Evolutionary conservation across 2,888 invertebrate species (phyloP).

Genomic region (Dasypolia templi): DNA sequence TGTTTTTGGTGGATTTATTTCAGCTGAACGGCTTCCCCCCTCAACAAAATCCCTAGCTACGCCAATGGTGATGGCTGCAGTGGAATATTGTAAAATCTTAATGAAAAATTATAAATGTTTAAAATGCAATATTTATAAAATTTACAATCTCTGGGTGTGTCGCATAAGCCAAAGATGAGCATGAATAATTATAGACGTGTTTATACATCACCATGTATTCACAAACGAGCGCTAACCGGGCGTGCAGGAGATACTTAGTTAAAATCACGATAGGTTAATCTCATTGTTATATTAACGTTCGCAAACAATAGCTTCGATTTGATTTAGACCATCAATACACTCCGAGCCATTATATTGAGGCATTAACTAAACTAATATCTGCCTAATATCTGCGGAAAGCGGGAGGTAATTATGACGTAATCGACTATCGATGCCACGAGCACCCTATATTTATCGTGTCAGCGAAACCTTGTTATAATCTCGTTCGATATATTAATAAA

Average conservation of each 20-base stretch:
- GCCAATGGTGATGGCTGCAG: too few relatives aligned
- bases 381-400: slow-evolving; percentile 66
- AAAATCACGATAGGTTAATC: slow-evolving; percentile 66
- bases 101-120: slow-evolving; percentile 8
- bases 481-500: slow-evolving; percentile 49
- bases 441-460: slow-evolving; percentile 42
- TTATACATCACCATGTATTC: slow-evolving; percentile 37
- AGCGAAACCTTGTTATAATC: slow-evolving; percentile 49
- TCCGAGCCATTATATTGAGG: slow-evolving; percentile 70
- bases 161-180: slow-evolving; percentile 29
- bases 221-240: slow-evolving; percentile 24
- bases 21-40: too few relatives aligned
- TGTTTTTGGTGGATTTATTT: too few relatives aligned
- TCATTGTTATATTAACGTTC: slow-evolving; percentile 67
- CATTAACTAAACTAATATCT: slow-evolving; percentile 75
- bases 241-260: slow-evolving; percentile 49
- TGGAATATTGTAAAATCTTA: neutral
- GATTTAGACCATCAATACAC: slow-evolving; percentile 76
- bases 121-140: slow-evolving; percentile 6
- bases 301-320: slow-evolving; percentile 75
- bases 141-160: slow-evolving; percentile 11
- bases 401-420: slow-evolving; percentile 73
- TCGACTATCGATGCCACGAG: slow-evolving; percentile 59
- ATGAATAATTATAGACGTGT: slow-evolving; percentile 23
- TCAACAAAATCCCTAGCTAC: too few relatives aligned